Evolutionary conservation across 2,797 vertebrate species (phyloP).

Genomic region (Acanthopagrus latus): DNA sequence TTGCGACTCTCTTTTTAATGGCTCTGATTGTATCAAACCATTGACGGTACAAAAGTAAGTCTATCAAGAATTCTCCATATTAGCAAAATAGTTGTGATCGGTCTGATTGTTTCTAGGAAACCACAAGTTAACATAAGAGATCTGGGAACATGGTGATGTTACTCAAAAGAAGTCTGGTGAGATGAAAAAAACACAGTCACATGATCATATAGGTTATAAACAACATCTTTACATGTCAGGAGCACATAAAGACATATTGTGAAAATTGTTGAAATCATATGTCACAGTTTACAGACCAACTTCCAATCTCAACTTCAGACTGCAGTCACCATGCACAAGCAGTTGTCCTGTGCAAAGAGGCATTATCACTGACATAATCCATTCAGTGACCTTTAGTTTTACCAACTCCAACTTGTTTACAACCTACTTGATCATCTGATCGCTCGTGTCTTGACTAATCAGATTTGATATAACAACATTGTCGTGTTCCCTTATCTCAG

Average conservation of each 20-base stretch:
- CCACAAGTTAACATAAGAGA: neutral
- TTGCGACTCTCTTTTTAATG: too few species aligned
- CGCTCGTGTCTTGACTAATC: neutral
- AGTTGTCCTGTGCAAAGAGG: slow-evolving; percentile 19
- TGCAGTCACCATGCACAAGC: neutral
- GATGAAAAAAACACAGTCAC: neutral
- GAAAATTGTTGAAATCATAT: neutral
- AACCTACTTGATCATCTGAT: slow-evolving; percentile 18
- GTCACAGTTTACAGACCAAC: neutral
- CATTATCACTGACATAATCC: neutral
- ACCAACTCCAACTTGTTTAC: slow-evolving; percentile 9
- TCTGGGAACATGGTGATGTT: neutral
- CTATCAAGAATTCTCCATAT: too few species aligned
- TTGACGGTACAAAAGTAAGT: too few species aligned
- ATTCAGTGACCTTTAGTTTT: slow-evolving; percentile 13
- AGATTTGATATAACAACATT: neutral
- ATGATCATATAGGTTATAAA: slow-evolving; percentile 4
- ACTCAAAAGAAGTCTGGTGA: neutral
- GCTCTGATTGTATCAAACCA: too few species aligned
- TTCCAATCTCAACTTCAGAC: neutral
- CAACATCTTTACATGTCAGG: neutral
- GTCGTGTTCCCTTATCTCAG: neutral
- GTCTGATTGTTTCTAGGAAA: too few species aligned
- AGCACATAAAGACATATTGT: neutral
- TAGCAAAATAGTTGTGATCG: too few species aligned